Percentiles rank a stretch among this genome's conserved stretches.
These are phyloP conservation scores for Monomorium pharaonis DNA, from an alignment of 1,140 invertebrate genomes.

Conservation along the genomic window DNA sequence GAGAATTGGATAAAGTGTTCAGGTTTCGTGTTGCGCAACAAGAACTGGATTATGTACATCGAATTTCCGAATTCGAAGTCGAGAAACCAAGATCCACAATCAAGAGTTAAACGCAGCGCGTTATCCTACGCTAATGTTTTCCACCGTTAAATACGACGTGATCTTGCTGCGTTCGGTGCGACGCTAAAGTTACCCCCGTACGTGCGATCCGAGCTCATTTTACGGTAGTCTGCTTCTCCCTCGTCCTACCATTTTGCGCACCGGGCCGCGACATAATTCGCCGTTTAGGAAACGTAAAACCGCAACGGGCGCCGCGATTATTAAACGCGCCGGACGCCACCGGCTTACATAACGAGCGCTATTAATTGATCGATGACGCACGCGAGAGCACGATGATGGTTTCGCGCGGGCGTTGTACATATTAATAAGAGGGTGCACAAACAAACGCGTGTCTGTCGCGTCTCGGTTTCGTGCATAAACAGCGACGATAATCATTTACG, in stretches of 20 bases:
- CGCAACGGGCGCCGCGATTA: conserved; percentile 9
- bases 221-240: not conserved
- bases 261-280: not conserved
- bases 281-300: conserved; percentile 14
- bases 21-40: not conserved
- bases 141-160: not conserved
- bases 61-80: not conserved
- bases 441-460: not conserved
- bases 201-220: conserved; percentile 21
- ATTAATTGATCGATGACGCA: conserved; percentile 39
- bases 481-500: not conserved
- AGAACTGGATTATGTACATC: not conserved
- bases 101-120: not conserved
- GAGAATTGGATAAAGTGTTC: not conserved
- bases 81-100: not conserved
- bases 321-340: conserved; percentile 8
- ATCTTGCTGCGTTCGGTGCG: not conserved
- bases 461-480: not conserved
- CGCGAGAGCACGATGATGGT: not conserved
- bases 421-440: not conserved
- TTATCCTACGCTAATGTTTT: not conserved
- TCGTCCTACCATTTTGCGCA: not conserved
- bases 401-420: not conserved
- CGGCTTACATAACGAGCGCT: conserved; percentile 4
- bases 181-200: conserved; percentile 34